phyloP scores from a whole-genome alignment of 2,888 invertebrate species.

The Acronicta aceris region DNA sequence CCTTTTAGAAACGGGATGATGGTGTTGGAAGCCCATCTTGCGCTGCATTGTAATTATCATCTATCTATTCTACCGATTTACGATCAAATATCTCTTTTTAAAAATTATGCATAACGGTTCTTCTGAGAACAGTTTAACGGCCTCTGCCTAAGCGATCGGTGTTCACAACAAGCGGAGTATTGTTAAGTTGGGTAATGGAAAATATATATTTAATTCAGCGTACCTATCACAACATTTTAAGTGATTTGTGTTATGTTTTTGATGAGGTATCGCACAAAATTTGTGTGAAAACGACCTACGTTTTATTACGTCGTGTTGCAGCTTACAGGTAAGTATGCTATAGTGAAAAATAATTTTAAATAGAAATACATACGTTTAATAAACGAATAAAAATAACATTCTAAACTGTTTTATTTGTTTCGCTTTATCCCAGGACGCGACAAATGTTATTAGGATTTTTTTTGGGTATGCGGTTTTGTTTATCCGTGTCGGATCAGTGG shows the following conservation, averaged over 20 bases:
- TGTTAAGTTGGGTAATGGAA: neutral
- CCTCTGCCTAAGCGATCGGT: neutral
- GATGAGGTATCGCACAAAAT: conserved; percentile 22
- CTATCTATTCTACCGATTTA: neutral
- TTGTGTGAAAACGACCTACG: conserved; percentile 27
- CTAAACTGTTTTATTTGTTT: conserved; percentile 71
- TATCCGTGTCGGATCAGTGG: conserved; percentile 12
- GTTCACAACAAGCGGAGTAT: neutral
- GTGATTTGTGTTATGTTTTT: conserved; percentile 37
- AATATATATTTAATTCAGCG: conserved; percentile 5
- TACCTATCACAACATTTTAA: conserved; percentile 13
- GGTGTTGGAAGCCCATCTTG: neutral
- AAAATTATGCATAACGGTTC: neutral
- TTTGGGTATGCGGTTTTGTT: conserved; percentile 1
- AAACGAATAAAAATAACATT: conserved; percentile 56
- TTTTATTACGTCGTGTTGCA: conserved; percentile 27
- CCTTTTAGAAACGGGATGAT: neutral
- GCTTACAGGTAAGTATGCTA: conserved; percentile 68
- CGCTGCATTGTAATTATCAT: neutral
- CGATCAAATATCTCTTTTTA: neutral
- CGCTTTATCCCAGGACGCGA: conserved; percentile 54
- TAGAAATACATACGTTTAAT: conserved; percentile 58
- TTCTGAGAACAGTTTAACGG: neutral
- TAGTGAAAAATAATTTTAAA: conserved; percentile 53
- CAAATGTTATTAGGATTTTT: conserved; percentile 26